These are phyloP conservation scores for Prionace glauca DNA, from an alignment of 2,797 vertebrate species.

Conservation along the genomic window DNA sequence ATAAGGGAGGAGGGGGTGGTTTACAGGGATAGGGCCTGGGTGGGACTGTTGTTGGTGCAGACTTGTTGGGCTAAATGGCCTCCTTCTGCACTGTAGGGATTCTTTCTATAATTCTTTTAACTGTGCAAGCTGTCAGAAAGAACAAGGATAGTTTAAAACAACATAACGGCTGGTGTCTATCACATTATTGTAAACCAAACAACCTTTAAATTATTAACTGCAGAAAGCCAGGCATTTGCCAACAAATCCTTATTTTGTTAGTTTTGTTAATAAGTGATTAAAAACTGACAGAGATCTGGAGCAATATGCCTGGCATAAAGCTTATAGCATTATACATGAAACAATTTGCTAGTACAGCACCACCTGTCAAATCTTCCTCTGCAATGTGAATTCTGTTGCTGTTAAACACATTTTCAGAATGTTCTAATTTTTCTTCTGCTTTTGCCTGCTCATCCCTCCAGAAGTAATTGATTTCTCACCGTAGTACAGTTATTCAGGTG, in stretches of 20 bases:
- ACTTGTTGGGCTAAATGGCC: no score
- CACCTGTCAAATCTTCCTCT: conserved; percentile 3
- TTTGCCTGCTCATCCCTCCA: background rate
- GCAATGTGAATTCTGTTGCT: conserved; percentile 6
- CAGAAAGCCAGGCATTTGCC: background rate
- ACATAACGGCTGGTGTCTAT: background rate
- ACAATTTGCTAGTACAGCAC: background rate
- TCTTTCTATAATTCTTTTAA: background rate
- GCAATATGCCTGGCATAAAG: background rate
- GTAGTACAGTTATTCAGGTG: background rate
- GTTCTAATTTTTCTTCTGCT: background rate
- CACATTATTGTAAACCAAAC: background rate
- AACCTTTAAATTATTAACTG: background rate
- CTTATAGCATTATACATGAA: background rate
- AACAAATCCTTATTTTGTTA: background rate
- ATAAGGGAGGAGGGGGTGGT: no score
- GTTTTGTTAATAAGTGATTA: background rate
- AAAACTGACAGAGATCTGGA: conserved; percentile 15
- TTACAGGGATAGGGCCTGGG: no score
- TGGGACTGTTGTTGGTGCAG: no score
- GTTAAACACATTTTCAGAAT: background rate
- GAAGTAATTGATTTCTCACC: conserved; percentile 9
- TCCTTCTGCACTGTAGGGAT: no score
- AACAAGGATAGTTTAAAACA: background rate
- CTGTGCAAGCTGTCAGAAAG: background rate